phyloP scores from a whole-genome alignment of 2,113 vertebrate species.

The Rhombomys opimus region DNA sequence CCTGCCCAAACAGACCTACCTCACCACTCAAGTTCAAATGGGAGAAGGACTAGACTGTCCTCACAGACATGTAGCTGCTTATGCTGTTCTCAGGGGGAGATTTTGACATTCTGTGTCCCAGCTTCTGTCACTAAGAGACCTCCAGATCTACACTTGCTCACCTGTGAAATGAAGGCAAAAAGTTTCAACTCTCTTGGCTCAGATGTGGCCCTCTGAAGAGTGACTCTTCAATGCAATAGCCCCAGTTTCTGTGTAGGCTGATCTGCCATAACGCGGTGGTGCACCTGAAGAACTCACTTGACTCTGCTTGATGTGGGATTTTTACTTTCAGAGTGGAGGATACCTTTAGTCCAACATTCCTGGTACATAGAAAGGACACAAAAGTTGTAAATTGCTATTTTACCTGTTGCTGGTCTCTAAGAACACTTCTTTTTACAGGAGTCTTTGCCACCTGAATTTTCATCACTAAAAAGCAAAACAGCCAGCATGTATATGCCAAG shows the following conservation, averaged over 20 bases:
- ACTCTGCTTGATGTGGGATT: background rate
- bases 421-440: background rate
- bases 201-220: background rate
- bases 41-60: background rate
- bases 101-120: background rate
- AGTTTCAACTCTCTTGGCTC: background rate
- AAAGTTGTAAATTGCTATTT: background rate
- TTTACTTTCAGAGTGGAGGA: background rate
- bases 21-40: background rate
- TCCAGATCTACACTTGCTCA: background rate
- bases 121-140: background rate
- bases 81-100: background rate
- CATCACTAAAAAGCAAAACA: background rate
- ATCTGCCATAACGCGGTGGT: background rate
- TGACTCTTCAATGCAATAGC: background rate
- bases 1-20: background rate
- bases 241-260: background rate
- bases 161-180: background rate
- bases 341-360: background rate
- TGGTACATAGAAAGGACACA: background rate
- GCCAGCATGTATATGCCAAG: background rate
- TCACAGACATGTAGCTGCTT: background rate
- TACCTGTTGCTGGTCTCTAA: background rate
- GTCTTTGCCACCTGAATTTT: background rate
- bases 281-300: background rate